Base-by-base conservation (phyloP, 1,140 invertebrate genomes). In the Hylaeus volcanicus region DNA sequence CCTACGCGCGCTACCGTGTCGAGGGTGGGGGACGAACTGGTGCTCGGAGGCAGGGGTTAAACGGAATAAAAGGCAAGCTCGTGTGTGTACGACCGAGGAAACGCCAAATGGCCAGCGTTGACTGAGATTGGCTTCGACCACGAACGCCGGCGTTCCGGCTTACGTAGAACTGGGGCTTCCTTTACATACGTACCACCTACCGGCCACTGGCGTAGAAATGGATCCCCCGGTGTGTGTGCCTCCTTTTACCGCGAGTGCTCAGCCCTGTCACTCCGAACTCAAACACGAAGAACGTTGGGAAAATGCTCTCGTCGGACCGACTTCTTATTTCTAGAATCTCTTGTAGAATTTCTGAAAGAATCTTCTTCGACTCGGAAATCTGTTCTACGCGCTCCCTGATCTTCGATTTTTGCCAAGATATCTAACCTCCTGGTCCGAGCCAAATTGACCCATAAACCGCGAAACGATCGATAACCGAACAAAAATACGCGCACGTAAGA, bases 71-170 rank as follows among this genome's bases (percentile, higher is more conserved):
- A 90, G 90, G 88, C 90, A 83, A 92, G 87, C 86, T 78, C 84
- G 82, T 86, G 82, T 86, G 79, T 86, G 83, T 65, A 79, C 76
- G 84, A 86, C 55, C 84, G 72, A 90, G 91, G 88, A 92, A 92
- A 91, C 88, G 88, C 88, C 86, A 92, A 93, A 90, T 92, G 91
- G 88, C 91, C 88, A 91, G 85, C 89, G 78, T 76, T 9, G 81
- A 79, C 88, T 86, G 86, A 87, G 86, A 86, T 87, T 87, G 82
- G 82, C 82, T 78, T 61, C 66, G 79, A 58, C 86, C 86, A 87
- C 85, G 86, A 86, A 87, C 86, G 53, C 81, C 43, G 48, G 48
- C 72, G 82, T 85, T 81, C 69, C 81, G 78, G 70, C 81, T 65
- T 84, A 88, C 78, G 69, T 77, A 81, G 51, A 83, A 88, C 84